A percentile compares a stretch with the other conserved stretches of the same genome.
Evolutionary conservation across 2,797 vertebrate species (phyloP).

Genomic region (Lepilemur ruficaudatus): DNA sequence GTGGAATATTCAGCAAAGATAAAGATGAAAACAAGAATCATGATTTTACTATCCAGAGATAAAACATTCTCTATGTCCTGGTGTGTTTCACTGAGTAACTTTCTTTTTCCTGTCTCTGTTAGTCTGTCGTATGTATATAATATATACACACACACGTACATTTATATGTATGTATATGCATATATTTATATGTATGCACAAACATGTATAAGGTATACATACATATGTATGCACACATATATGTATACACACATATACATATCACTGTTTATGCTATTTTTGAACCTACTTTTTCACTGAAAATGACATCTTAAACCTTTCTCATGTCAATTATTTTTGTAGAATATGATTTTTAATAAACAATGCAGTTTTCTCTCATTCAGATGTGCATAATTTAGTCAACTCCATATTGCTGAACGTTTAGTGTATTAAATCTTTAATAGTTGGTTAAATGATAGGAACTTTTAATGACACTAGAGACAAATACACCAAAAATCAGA

Average conservation of each 20-base stretch:
- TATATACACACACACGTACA: neutral
- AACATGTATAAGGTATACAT: neutral
- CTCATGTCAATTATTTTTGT: neutral
- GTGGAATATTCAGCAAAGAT: neutral
- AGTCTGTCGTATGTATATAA: neutral
- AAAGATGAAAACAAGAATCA: neutral
- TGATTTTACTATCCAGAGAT: neutral
- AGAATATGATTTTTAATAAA: conserved; percentile 22
- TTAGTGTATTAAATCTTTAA: conserved; percentile 25
- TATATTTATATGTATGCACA: neutral
- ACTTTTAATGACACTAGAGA: conserved; percentile 35
- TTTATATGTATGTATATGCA: neutral
- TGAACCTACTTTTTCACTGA: neutral
- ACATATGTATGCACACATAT: neutral
- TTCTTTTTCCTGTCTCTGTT: neutral
- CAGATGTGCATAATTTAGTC: neutral
- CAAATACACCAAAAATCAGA: neutral
- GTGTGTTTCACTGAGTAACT: neutral
- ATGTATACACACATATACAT: neutral
- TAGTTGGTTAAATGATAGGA: neutral
- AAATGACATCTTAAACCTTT: neutral
- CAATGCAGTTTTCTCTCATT: neutral
- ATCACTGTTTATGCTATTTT: neutral
- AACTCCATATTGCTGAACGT: neutral
- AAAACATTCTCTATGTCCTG: neutral